phyloP scores from a whole-genome alignment of 92 coral and sea anemone genomes.

The Actinostola sp. region DNA sequence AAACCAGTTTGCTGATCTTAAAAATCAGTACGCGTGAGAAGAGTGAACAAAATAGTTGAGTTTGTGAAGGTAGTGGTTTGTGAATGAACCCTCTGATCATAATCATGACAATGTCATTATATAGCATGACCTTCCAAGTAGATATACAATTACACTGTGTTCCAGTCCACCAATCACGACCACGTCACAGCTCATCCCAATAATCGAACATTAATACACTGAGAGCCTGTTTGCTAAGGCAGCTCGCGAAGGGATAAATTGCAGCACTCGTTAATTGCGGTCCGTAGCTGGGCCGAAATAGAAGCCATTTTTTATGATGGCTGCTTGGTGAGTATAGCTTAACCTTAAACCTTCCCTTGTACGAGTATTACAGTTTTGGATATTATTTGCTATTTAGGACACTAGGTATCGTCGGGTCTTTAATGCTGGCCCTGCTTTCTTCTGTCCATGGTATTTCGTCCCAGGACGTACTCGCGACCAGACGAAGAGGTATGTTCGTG shows the following conservation, averaged over 20 bases:
- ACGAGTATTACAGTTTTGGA: neutral
- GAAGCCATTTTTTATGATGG: conserved; percentile 88
- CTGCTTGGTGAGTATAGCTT: conserved; percentile 68
- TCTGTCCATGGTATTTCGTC: conserved; percentile 76
- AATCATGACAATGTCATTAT: neutral
- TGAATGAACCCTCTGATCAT: conserved; percentile 20
- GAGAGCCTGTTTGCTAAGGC: conserved; percentile 78
- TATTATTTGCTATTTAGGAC: conserved; percentile 56
- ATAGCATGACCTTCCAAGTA: neutral
- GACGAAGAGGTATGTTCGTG: conserved; percentile 48
- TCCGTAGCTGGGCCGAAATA: conserved; percentile 92
- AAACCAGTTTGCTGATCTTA: neutral
- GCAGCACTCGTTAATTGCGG: conserved; percentile 74
- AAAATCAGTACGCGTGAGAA: neutral
- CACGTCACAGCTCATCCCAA: conserved; percentile 58
- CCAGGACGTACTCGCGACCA: conserved; percentile 77
- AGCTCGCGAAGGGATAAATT: conserved; percentile 76
- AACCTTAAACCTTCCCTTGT: neutral
- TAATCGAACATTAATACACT: conserved; percentile 66
- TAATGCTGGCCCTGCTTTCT: conserved; percentile 63
- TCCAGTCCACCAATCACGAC: conserved; percentile 47
- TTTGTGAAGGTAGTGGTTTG: neutral
- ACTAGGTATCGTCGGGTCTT: conserved; percentile 65
- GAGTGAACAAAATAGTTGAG: neutral
- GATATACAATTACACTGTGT: conserved; percentile 13